phyloP scores from a whole-genome alignment of 2,888 invertebrate species.

The Synanthedon myopaeformis region DNA sequence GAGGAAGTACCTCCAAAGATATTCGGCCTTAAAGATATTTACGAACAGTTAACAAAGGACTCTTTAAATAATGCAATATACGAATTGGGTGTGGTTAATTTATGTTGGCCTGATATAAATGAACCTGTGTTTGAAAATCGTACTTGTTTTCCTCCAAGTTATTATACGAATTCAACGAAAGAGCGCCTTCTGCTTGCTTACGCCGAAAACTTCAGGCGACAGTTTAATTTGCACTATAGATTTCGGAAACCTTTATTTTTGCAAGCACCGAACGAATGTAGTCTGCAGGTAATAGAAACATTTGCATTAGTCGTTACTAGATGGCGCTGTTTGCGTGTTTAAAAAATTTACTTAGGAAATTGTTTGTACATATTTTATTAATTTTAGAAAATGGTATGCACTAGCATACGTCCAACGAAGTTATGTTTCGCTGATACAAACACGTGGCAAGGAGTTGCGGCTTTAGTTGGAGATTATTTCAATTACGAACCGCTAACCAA shows the following conservation, averaged over 20 bases:
- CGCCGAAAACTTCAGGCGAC: conserved; percentile 82
- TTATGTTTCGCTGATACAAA: conserved; percentile 78
- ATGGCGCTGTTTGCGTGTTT: conserved; percentile 12
- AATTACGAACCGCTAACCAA: conserved; percentile 78
- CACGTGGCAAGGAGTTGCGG: conserved; percentile 78
- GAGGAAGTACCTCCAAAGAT: conserved; percentile 48
- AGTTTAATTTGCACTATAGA: conserved; percentile 71
- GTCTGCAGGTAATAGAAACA: conserved; percentile 72
- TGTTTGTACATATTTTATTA: neutral
- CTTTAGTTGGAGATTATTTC: conserved; percentile 83
- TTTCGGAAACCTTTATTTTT: conserved; percentile 76
- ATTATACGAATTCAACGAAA: conserved; percentile 75
- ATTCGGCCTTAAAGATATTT: conserved; percentile 36
- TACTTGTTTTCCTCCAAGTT: conserved; percentile 73
- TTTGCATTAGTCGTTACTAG: conserved; percentile 6
- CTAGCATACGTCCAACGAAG: conserved; percentile 82
- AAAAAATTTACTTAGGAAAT: neutral
- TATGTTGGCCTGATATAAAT: conserved; percentile 73
- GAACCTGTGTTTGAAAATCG: conserved; percentile 70
- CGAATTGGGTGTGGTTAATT: conserved; percentile 71
- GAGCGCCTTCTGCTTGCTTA: conserved; percentile 79
- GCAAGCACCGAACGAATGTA: conserved; percentile 81
- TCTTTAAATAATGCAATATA: conserved; percentile 71
- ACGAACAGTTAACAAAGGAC: conserved; percentile 54
- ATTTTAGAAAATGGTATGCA: conserved; percentile 88